A percentile compares a stretch with the other conserved stretches of the same genome.
Evolutionary conservation across 2,113 vertebrate species (phyloP).

Genomic region (Circaetus gallicus): DNA sequence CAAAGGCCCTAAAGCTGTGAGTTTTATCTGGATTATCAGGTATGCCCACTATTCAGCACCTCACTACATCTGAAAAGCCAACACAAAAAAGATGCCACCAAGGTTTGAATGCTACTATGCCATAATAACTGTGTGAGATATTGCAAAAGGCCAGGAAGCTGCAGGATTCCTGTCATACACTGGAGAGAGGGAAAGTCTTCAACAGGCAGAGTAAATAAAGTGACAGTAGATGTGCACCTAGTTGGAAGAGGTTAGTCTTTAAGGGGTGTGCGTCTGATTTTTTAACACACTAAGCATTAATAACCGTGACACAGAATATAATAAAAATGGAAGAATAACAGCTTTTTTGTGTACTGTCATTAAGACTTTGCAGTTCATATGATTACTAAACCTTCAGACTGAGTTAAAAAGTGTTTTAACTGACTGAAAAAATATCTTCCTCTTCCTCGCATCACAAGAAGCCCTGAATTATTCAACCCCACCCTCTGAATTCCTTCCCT

Average conservation of each 20-base stretch:
- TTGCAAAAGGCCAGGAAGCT: neutral
- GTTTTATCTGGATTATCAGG: neutral
- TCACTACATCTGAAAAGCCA: neutral
- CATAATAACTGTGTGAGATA: rapidly evolving
- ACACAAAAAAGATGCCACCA: neutral
- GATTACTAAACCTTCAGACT: neutral
- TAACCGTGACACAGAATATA: rapidly evolving
- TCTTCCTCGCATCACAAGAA: neutral
- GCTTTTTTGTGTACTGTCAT: neutral
- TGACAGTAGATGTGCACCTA: neutral
- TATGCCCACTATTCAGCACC: neutral
- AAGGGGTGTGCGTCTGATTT: neutral
- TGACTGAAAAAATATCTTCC: neutral
- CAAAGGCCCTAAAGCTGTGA: neutral
- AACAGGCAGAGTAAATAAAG: neutral
- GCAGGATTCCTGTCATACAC: neutral
- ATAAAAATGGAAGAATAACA: neutral
- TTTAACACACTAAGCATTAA: neutral
- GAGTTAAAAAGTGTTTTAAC: neutral
- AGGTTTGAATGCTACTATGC: neutral
- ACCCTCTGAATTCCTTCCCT: neutral
- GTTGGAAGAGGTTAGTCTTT: neutral
- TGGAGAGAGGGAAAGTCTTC: neutral
- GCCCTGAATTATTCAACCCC: neutral
- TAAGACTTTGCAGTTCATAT: neutral